Conservation (phyloP, 2,888 invertebrate species). For the Drosophila yooni region DNA sequence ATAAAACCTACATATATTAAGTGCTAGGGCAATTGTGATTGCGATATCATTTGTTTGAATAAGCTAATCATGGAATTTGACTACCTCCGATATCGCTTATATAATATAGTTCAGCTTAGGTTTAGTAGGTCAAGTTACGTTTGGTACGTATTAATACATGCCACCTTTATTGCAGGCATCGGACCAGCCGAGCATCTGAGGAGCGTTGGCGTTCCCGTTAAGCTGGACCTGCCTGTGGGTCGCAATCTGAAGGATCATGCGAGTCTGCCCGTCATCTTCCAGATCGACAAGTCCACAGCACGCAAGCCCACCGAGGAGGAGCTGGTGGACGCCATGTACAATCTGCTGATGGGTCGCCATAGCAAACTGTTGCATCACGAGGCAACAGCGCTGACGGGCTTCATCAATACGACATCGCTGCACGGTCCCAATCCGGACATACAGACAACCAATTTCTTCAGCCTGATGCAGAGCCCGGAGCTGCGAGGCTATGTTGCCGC, state of each 20-base stretch:
- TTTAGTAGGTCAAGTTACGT: not conserved
- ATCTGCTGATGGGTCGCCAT: constrained; percentile 86
- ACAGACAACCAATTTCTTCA: constrained; percentile 86
- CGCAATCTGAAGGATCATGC: constrained; percentile 93
- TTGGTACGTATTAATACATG: not conserved
- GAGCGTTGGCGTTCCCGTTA: constrained; percentile 72
- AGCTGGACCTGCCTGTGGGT: constrained; percentile 87
- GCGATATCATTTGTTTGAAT: not conserved
- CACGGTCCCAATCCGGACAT: constrained; percentile 87
- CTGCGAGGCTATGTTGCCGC: constrained; percentile 81
- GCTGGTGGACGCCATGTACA: constrained; percentile 83
- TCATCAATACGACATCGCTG: constrained; percentile 87
- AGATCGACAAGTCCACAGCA: constrained; percentile 85
- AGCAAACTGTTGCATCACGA: constrained; percentile 86
- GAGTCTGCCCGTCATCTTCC: constrained; percentile 86
- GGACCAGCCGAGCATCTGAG: constrained; percentile 81
- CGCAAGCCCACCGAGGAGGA: constrained; percentile 84
- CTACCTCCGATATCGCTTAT: not conserved
- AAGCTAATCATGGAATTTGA: not conserved
- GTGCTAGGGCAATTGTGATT: not conserved
- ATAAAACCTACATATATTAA: not conserved
- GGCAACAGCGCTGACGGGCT: constrained; percentile 86
- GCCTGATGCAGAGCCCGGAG: constrained; percentile 84
- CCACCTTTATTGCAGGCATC: constrained; percentile 64
- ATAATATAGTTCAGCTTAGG: not conserved